Conservation (phyloP, 2,113 vertebrate genomes). For the Nasalis larvatus region DNA sequence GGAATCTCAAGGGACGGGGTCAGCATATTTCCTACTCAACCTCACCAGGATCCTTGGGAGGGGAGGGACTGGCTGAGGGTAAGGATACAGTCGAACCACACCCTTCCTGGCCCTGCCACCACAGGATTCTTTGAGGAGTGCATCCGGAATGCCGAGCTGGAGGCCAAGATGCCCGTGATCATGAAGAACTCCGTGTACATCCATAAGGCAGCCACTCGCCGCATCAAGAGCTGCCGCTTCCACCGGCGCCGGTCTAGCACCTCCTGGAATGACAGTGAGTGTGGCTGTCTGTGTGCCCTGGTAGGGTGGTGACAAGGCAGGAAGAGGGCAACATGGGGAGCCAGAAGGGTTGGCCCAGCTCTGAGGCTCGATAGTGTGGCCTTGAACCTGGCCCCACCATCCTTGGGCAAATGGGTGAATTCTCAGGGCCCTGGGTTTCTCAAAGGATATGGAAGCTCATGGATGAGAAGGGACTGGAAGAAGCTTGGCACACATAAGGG, state of each 20-base stretch:
- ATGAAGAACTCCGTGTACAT: constrained; percentile 99
- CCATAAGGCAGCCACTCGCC: constrained; percentile 94
- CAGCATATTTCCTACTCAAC: not conserved
- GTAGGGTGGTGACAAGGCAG: not conserved
- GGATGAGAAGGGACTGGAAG: not conserved
- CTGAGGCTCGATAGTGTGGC: not conserved
- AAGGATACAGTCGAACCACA: accelerated
- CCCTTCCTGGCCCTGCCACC: not conserved
- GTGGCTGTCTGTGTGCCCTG: accelerated
- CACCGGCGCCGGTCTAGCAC: constrained; percentile 90
- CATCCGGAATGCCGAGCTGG: constrained; percentile 95
- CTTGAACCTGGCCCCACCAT: not conserved
- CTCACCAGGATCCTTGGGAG: not conserved
- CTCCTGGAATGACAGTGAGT: constrained; percentile 86
- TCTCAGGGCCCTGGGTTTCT: not conserved
- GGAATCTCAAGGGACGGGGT: not conserved
- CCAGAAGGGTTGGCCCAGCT: not conserved
- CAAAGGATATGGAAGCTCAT: accelerated
- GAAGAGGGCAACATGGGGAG: not conserved
- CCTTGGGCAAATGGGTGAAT: not conserved
- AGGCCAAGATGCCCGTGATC: constrained; percentile 96
- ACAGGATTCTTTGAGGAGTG: constrained; percentile 98
- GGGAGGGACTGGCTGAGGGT: not conserved
- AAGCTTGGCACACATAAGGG: not conserved
- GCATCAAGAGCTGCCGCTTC: constrained; percentile 97